Percentiles rank a stretch among this genome's conserved stretches.
Conservation (phyloP, 2,797 vertebrate species). For the Crenichthys baileyi region DNA sequence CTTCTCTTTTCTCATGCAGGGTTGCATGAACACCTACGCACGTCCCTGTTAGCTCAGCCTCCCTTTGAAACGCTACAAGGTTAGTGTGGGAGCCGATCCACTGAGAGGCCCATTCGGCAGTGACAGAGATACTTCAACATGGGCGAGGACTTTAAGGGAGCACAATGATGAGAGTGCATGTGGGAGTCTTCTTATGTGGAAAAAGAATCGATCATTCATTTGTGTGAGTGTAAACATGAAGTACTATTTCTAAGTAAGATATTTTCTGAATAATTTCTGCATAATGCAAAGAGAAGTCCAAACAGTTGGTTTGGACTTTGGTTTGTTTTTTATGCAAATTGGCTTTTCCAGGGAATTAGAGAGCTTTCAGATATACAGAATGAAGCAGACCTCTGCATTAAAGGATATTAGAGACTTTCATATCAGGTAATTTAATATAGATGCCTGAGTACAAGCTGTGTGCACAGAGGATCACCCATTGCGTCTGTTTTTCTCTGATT, state of each 20-base stretch:
- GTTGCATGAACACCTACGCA: slow-evolving; percentile 55
- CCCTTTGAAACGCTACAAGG: slow-evolving; percentile 69
- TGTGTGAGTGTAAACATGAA: neutral
- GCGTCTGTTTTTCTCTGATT: slow-evolving; percentile 34
- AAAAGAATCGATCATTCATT: slow-evolving; percentile 44
- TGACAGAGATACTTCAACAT: slow-evolving; percentile 70
- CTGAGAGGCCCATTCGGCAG: slow-evolving; percentile 54
- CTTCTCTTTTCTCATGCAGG: slow-evolving; percentile 45
- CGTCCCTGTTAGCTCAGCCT: slow-evolving; percentile 51
- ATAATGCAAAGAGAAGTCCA: slow-evolving; percentile 28
- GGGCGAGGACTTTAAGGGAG: slow-evolving; percentile 61
- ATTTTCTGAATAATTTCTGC: slow-evolving; percentile 39
- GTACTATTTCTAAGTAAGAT: slow-evolving; percentile 20
- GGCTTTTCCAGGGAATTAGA: slow-evolving; percentile 8
- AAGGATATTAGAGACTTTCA: slow-evolving; percentile 3
- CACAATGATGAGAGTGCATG: slow-evolving; percentile 65
- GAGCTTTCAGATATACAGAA: slow-evolving; percentile 20
- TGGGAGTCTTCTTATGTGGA: slow-evolving; percentile 61
- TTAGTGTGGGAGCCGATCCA: slow-evolving; percentile 69
- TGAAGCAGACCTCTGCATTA: slow-evolving; percentile 22
- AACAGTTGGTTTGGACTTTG: slow-evolving; percentile 22
- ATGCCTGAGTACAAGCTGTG: slow-evolving; percentile 11
- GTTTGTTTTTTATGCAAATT: slow-evolving; percentile 42
- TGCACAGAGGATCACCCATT: slow-evolving; percentile 19
- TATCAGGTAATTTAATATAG: neutral